These are phyloP conservation scores for Silurus lanzhouensis DNA, from an alignment of 2,797 vertebrate genomes.

Conservation along the genomic window DNA sequence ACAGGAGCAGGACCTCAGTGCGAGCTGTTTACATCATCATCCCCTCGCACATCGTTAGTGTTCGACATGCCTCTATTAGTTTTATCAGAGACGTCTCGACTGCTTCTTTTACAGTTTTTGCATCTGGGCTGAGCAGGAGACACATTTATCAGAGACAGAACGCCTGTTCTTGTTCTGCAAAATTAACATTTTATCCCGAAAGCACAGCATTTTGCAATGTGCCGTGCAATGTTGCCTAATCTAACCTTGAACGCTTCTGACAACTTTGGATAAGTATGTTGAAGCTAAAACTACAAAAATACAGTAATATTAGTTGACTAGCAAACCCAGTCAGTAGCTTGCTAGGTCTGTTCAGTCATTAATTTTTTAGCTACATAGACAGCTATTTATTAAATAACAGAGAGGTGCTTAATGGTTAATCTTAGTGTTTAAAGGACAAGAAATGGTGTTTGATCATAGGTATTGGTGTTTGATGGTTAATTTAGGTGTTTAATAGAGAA, in stretches of 20 bases:
- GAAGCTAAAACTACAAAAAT: not conserved
- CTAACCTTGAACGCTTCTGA: not conserved
- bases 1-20: not conserved
- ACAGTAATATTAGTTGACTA: not conserved
- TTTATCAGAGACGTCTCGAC: not conserved
- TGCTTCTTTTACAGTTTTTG: not conserved
- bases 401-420: no score
- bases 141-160: not conserved
- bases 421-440: no score
- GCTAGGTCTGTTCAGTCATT: not conserved
- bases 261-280: not conserved
- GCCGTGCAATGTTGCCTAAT: not conserved
- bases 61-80: conserved; percentile 26
- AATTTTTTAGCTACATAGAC: not conserved
- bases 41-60: conserved; percentile 16
- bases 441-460: no score
- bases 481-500: no score
- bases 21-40: conserved; percentile 38
- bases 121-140: not conserved
- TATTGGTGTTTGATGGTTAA: no score
- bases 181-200: not conserved
- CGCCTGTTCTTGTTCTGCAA: not conserved
- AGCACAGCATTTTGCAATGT: not conserved
- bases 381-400: not conserved
- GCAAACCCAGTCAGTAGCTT: not conserved